Conservation (phyloP, 2,113 vertebrate genomes). For the Heliornis fulica region DNA sequence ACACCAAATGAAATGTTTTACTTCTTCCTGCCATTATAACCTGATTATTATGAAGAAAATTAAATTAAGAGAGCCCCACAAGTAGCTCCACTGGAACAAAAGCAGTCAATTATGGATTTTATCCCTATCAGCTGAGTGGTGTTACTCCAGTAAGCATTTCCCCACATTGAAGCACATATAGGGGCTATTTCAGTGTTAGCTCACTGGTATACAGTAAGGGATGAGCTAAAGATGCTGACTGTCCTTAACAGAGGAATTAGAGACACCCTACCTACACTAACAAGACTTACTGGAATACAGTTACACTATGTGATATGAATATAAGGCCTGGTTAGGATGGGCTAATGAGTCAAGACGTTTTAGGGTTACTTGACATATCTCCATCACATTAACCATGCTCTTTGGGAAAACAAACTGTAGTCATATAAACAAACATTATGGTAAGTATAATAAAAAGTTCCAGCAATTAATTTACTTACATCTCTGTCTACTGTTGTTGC, state of each 20-base stretch:
- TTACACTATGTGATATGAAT: background rate
- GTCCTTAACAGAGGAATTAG: background rate
- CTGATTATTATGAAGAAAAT: background rate
- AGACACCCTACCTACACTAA: background rate
- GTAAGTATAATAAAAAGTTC: background rate
- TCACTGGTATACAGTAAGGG: background rate
- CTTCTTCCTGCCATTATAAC: background rate
- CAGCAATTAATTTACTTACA: constrained; percentile 77
- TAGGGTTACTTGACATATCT: background rate
- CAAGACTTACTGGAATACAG: background rate
- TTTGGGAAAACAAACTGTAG: background rate
- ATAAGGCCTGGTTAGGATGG: background rate
- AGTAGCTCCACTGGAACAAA: background rate
- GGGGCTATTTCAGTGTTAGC: background rate
- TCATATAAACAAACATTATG: background rate
- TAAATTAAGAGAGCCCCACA: background rate
- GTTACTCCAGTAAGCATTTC: background rate
- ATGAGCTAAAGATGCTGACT: background rate
- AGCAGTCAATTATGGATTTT: background rate
- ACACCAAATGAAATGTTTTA: background rate
- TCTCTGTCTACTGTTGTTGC: constrained; percentile 97
- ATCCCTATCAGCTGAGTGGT: background rate
- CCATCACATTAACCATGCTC: background rate
- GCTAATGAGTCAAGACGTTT: background rate
- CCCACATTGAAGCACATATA: background rate